Evolutionary conservation across 1,140 invertebrate genomes (phyloP), one percentile per base, ranked within the genome.

Genomic region (Adelges cooleyi): DNA sequence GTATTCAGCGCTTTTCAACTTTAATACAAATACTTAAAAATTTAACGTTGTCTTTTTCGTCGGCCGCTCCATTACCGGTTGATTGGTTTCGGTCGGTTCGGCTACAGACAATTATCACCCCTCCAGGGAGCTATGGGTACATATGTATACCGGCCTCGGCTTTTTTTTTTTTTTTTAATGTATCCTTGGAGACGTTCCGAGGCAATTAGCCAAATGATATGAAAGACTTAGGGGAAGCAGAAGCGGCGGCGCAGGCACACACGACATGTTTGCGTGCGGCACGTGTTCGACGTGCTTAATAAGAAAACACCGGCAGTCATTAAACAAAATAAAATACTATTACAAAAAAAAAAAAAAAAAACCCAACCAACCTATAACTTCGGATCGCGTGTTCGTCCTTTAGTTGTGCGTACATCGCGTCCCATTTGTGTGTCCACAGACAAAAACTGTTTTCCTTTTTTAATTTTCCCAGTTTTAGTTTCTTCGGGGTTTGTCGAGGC

Each of bases 201-300:
- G 29, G 51, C 51, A 54, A 54, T 54, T 54, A 54, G 36, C 52
- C 52, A 40, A 40, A 54, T 40, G 52, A 54, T 33, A 54, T 20
- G 36, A 40, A n/a, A 23, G n/a, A 11, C 15, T 40, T 54, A 9
- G 8, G 33, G 29, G 18, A 6, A 22, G 11, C n/a, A 8, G 8
- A 17, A 15, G 2, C n/a, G 3, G 11, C 40, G 2, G 5, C 3
- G 17, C 20, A 15, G 17, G 11, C 29, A 33, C 52, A 25, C 52
- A 40, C 51, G 51, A 53, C 29, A 33, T 36, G 51, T 36, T 54
- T 33, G 52, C 52, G 52, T 54, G 52, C 17, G 52, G 33, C 36
- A 29, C 52, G 52, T 54, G 52, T 54, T 54, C 22, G 33, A 36
- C 33, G 33, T n/a, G n/a, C 29, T 33, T 33, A 33, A 33, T 33